phyloP scores from a whole-genome alignment of 1,140 invertebrate genomes.

The Calliopsis andreniformis region DNA sequence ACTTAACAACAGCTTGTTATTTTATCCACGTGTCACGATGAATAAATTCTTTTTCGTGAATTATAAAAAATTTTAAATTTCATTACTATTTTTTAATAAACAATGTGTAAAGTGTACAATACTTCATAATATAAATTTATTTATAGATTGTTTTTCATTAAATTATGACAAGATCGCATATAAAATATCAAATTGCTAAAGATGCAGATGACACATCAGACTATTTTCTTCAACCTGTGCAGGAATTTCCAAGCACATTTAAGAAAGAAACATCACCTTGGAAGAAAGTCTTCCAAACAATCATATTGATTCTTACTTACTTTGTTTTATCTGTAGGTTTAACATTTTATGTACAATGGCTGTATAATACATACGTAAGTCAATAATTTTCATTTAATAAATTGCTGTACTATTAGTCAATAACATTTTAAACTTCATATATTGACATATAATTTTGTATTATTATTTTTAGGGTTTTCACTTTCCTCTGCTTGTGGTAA shows the following conservation, averaged over 20 bases:
- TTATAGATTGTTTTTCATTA: slow-evolving; percentile 46
- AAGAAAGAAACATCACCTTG: slow-evolving; percentile 71
- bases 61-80: neutral
- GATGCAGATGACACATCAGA: slow-evolving; percentile 75
- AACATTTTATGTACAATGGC: slow-evolving; percentile 98
- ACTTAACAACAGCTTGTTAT: too few species aligned
- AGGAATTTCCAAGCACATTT: slow-evolving; percentile 69
- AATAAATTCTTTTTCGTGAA: neutral
- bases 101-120: slow-evolving; percentile 5
- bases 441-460: slow-evolving; percentile 29
- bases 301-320: slow-evolving; percentile 88
- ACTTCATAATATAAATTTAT: slow-evolving; percentile 10
- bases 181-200: slow-evolving; percentile 79
- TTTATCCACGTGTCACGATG: neutral
- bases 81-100: neutral
- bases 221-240: slow-evolving; percentile 72
- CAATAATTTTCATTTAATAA: slow-evolving; percentile 15
- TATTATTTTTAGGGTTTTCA: slow-evolving; percentile 86
- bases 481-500: slow-evolving; percentile 91
- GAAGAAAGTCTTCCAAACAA: slow-evolving; percentile 76
- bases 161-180: slow-evolving; percentile 78
- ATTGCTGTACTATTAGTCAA: slow-evolving; percentile 3
- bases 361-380: slow-evolving; percentile 88
- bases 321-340: slow-evolving; percentile 95
- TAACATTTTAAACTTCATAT: slow-evolving; percentile 2